phyloP scores from a whole-genome alignment of 1,140 invertebrate species.

The Chironomus tepperi region DNA sequence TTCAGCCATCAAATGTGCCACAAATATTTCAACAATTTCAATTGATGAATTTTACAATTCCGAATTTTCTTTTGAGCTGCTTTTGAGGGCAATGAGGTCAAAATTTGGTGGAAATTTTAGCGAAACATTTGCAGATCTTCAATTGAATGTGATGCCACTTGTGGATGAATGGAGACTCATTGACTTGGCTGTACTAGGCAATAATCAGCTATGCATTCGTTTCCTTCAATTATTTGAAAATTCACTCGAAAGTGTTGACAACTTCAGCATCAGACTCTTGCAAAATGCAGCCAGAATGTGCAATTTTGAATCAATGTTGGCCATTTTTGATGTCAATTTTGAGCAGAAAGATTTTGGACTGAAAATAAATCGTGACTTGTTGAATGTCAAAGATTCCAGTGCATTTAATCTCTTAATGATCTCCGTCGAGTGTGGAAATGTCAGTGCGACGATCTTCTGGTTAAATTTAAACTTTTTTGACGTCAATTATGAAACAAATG shows the following conservation, averaged over 20 bases:
- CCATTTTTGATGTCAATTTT: not conserved
- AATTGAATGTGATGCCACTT: not conserved
- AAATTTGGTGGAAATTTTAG: conserved; percentile 1
- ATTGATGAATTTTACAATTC: not conserved
- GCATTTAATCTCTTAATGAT: not conserved
- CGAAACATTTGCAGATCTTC: not conserved
- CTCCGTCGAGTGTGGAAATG: not conserved
- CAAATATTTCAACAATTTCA: not conserved
- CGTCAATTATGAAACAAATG: not conserved
- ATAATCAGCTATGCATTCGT: not conserved
- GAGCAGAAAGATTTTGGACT: not conserved
- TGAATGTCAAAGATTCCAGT: not conserved
- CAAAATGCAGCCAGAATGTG: not conserved
- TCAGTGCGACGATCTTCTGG: not conserved
- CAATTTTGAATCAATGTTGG: not conserved
- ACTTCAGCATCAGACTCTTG: not conserved
- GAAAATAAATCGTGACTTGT: not conserved
- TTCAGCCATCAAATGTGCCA: not conserved
- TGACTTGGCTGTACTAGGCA: not conserved
- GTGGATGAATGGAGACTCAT: not conserved
- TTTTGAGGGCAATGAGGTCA: not conserved
- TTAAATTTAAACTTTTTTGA: not conserved
- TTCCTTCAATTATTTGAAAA: not conserved
- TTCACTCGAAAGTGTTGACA: not conserved
- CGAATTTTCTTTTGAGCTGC: not conserved